Percentiles rank a stretch among this genome's conserved stretches.
phyloP scores from a whole-genome alignment of 2,888 invertebrate genomes.

The Chironomus riparius region DNA sequence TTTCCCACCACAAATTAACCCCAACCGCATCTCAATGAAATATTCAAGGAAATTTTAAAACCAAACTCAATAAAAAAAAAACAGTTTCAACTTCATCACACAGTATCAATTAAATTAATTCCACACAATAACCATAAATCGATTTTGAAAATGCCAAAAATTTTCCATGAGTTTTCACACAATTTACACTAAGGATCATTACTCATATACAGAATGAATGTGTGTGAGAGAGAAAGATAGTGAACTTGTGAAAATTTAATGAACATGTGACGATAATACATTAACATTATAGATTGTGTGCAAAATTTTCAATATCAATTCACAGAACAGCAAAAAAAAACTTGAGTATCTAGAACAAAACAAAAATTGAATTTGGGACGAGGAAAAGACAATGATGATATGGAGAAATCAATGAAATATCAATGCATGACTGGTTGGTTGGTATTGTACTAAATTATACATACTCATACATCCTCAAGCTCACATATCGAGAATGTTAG shows the following conservation, averaged over 20 bases:
- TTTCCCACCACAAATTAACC: no score
- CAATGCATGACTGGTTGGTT: not conserved
- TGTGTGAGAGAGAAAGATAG: not conserved
- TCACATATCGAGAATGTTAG: no score
- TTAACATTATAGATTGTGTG: not conserved
- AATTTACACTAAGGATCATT: no score
- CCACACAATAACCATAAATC: not conserved
- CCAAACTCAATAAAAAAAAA: no score
- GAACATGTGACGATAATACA: conserved; percentile 4
- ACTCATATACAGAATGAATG: no score
- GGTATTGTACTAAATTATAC: not conserved
- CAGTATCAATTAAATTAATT: not conserved
- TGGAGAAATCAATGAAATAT: not conserved
- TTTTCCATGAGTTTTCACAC: not conserved
- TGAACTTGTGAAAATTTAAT: not conserved
- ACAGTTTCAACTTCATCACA: not conserved
- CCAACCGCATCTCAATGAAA: no score
- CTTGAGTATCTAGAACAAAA: not conserved
- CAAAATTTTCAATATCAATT: not conserved
- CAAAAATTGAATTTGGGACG: not conserved
- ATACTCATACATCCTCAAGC: not conserved
- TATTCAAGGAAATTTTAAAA: no score
- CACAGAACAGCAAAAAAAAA: not conserved
- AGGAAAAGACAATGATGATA: not conserved
- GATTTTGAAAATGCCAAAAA: not conserved